Evolutionary conservation across 2,113 vertebrate genomes (phyloP), one percentile per base, ranked within the genome.

Genomic region (Anser cygnoides): DNA sequence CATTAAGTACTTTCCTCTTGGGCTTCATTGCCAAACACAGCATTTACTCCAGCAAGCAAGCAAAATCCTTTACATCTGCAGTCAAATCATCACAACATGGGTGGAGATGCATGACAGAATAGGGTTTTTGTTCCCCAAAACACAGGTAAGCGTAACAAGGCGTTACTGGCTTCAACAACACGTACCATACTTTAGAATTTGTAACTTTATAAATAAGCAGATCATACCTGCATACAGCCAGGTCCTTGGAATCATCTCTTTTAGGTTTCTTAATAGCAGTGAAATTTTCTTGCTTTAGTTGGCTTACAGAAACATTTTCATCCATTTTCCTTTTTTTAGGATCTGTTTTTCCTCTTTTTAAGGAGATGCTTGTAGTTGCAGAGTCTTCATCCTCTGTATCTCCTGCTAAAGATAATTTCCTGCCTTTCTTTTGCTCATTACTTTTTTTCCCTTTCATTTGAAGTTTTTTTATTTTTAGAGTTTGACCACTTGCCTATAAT

Each of bases 401-500:
- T 82, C 97, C 98, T 25, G 95, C 84, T 92, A 96, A 95, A 86
- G 97, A 96, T 84, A 98, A 97, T 98, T 99, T 99, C 88, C 98
- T 99, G 87, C 96, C 97, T 98, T 98, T 99, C 97, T 99, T 99
- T 17, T 97, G 96, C 73, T 99, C 99, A 11, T 95, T 98, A 37
- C 94, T 91, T 96, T 99, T 99, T 96, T 99, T 99, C 67, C 97
- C 98, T 97, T 98, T 99, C 87, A 98, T 98, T 89, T 98, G 98
- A 95, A 98, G 97, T 93, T 98, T 99, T 98, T 98, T 98, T 63
- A 97, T 98, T 98, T 99, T 99, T 82, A 99, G 98, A 72, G 98
- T 98, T 68, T 99, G 99, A 95, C 99, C 99, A 79, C 99, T 99
- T 96, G 99, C 99, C 99, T 99, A 95, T 74, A 97, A 97, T 44